A percentile compares a stretch with the other conserved stretches of the same genome.
These are phyloP conservation scores for Parasteatoda tepidariorum DNA, from an alignment of 1,140 invertebrate species.

Conservation along the genomic window DNA sequence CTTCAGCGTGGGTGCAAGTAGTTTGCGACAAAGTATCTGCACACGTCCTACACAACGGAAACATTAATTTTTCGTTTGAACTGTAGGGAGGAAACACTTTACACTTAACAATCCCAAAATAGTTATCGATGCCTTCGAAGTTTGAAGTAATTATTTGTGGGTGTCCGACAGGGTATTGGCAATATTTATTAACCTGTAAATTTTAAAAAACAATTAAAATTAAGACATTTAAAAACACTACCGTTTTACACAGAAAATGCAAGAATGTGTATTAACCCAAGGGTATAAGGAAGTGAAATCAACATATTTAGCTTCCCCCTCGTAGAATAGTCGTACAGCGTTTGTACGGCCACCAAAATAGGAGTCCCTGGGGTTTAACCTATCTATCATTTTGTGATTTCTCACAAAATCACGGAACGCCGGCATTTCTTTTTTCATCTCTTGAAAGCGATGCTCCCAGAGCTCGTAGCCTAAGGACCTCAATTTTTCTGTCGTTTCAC, in stretches of 20 bases:
- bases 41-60: constrained; percentile 1
- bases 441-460: neutral
- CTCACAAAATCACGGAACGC: neutral
- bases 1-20: too few species aligned
- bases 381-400: neutral
- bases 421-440: neutral
- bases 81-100: constrained; percentile 2
- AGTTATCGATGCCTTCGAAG: neutral
- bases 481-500: neutral
- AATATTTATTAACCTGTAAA: constrained; percentile 12
- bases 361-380: neutral
- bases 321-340: neutral
- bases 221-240: neutral
- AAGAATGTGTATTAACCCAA: neutral
- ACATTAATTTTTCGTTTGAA: constrained; percentile 1
- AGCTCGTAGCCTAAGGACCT: neutral
- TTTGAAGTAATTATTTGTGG: constrained; percentile 6
- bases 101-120: constrained; percentile 20
- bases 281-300: constrained; percentile 19
- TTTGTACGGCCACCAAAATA: constrained; percentile 10
- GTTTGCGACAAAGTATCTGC: too few species aligned
- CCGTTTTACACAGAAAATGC: neutral
- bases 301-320: neutral
- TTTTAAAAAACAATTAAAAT: neutral
- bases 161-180: neutral